Evolutionary conservation across 2,888 invertebrate species (phyloP), one percentile per base, ranked within the genome.

Genomic region (Oegoconia quadripuncta): DNA sequence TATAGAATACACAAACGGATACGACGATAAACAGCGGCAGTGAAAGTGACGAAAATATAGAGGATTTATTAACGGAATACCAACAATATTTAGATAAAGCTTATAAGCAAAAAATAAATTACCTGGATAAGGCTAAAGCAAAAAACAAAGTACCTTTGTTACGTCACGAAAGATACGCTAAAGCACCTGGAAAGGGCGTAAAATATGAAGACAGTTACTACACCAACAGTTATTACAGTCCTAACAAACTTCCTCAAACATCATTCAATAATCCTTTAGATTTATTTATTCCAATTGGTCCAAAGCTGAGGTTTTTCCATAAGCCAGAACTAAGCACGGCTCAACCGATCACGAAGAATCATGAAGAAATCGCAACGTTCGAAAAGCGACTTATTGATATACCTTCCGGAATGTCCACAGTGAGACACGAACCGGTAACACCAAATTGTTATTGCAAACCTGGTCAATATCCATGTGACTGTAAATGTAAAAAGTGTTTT

Each of bases 21-120:
- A 50, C 54, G 12, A 48, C 69, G 23, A 37, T 55, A 23, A 61
- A 63, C 31, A 75, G 68, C 49, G 74, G 68, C 2, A 81, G 74
- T 50, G 79, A 79, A 42, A 81, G 78, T 46, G 72, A 76, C 16
- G 86, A 87, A 49, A 72, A 74, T 34, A 54, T 81, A 13, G 80
- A 83, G 45, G 74, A 78, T 49, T 66, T 87, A 28, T 46, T 86
- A 44, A 61, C 65, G 17, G 82, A 86, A 64, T 87, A 86, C 48
- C 80, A 86, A 50, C 70, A 68, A 31, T 74, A 77, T 48, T 67
- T 87, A 55, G 79, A 86, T 28, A 84, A 70, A 52, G 82, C 80
- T 38, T 76, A 82, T 32, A 80, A 78, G 44, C 80, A 84, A 47
- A 67, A 68, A 44, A 50, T 66, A 36, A 64, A 61, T 35, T 78